Base-by-base conservation (phyloP, 2,113 vertebrate genomes). In the Macroglossus sobrinus region DNA sequence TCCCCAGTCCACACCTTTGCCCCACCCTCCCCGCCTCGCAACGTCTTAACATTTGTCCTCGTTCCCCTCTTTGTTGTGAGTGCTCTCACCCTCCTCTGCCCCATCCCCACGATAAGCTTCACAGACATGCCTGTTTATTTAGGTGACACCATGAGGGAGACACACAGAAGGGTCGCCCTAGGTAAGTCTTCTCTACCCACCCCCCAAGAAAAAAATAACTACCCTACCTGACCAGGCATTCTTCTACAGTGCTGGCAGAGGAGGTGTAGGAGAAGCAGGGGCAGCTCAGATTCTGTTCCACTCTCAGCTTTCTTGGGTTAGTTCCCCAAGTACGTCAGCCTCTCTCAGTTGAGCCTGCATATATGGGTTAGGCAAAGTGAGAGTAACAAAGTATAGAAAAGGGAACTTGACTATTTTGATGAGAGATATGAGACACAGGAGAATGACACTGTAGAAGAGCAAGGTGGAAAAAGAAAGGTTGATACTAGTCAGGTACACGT, bases 261-360 rank as follows among this genome's bases (percentile, higher is more conserved):
- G 80, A n/a, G 4, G 2, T 4, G 24, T 30, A 21, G 8, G 1
- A 2, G 13, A 16, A 16, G 38, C 11, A 4, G 3, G 59, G 5
- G 69, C 6, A 24, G 3, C 22, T 45, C 81, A 64, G 35, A 21
- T 15, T 59, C 33, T 47, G 28, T n/a, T 21, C 28, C 14, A 14
- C 13, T 4, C 5, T 18, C 5, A 10, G 40, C 22, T 9, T 11
- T 35, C 7, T 63, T 13, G 75, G 57, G 26, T 9, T 43, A 19
- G 33, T 66, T n/a, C 13, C 59, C 53, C 33, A 38, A 33, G 30
- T 24, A 28, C 45, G 50, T 50, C 4, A 10, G 33, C 50, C 35
- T 53, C 9, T 61, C 72, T 50, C 28, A 9, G 3, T 8, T 26
- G 18, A 72, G 15, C 35, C 40, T 16, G 33, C 28, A 8, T 16